Conservation (phyloP, 1,140 invertebrate species). For the Fopius arisanus region DNA sequence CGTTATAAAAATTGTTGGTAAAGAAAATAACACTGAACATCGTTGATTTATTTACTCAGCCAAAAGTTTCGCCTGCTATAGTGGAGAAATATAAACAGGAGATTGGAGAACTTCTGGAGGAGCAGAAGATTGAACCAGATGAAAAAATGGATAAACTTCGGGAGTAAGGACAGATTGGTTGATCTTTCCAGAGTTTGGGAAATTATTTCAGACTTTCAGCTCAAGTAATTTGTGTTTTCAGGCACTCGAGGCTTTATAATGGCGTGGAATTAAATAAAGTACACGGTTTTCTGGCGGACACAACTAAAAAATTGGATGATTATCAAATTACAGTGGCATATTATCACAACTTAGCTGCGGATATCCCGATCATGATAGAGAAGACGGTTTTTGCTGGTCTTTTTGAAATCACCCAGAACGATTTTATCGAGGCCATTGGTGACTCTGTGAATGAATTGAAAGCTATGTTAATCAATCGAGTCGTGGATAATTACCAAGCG, state of each 20-base stretch:
- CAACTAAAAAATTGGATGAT: slow-evolving; percentile 71
- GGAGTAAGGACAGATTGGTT: slow-evolving; percentile 37
- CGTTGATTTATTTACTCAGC: slow-evolving; percentile 39
- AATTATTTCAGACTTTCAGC: background rate
- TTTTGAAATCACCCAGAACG: slow-evolving; percentile 84
- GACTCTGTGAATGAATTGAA: slow-evolving; percentile 73
- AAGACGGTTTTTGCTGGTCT: slow-evolving; percentile 81
- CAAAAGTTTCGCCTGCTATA: slow-evolving; percentile 55
- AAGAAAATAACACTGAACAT: background rate
- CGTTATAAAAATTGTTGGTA: no score
- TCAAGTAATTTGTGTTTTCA: slow-evolving; percentile 30
- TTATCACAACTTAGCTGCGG: slow-evolving; percentile 71
- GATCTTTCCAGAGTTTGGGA: background rate
- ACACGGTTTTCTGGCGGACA: slow-evolving; percentile 73
- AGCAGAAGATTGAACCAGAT: slow-evolving; percentile 74
- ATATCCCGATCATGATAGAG: slow-evolving; percentile 73
- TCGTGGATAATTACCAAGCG: slow-evolving; percentile 81
- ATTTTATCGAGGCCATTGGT: slow-evolving; percentile 77
- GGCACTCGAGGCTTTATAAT: slow-evolving; percentile 58
- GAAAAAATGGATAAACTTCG: slow-evolving; percentile 73
- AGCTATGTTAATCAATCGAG: slow-evolving; percentile 73
- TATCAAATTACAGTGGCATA: slow-evolving; percentile 72
- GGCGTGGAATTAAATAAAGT: slow-evolving; percentile 69
- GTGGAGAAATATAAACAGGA: slow-evolving; percentile 68
- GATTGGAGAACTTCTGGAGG: slow-evolving; percentile 71